Evolutionary conservation across 2,888 invertebrate genomes (phyloP), one percentile per base, ranked within the genome.

Genomic region (Drosophila prostipennis): DNA sequence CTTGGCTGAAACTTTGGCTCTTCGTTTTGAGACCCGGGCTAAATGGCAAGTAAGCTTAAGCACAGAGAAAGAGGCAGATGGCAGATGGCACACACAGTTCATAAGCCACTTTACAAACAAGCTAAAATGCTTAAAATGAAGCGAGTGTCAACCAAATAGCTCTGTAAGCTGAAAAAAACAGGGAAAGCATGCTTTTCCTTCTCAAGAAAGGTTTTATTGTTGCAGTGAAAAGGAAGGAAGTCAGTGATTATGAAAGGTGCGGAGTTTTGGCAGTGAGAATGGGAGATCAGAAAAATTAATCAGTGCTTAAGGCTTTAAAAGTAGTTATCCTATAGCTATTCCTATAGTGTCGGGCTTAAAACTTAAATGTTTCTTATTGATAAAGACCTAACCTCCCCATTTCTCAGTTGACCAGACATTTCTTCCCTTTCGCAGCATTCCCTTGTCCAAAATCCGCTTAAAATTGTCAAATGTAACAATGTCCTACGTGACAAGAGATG

Each of bases 71-170:
- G n/a, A 39, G 46, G 56, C 49, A 49, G 23, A 10, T 5, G n/a
- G 26, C 26, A 26, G 23, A 10, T 6, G 14, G 29, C 29, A 29
- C 10, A 23, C 45, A 46, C 64, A 64, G 69, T 59, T 76, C 73
- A 70, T 79, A 86, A 83, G 80, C 82, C 80, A 87, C 82, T 82
- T 79, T 67, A 72, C 65, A 81, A 80, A 79, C 85, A 80, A 76
- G 80, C 80, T 85, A 43, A 70, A 79, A 77, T 72, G 54, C 65
- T 77, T 70, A 77, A 60, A 37, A 72, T 43, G n/a, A 46, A 45
- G 8, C n/a, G 10, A 19, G 11, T 64, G 63, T 16, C 45, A 42
- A 54, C 54, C 69, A 74, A 70, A 68, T 59, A 74, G 61, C 39
- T 55, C 40, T 55, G 52, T 56, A n/a, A 36, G 32, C 5, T 26